Base-by-base conservation (phyloP, 64 coral and sea anemone genomes). In the Porites lutea region DNA sequence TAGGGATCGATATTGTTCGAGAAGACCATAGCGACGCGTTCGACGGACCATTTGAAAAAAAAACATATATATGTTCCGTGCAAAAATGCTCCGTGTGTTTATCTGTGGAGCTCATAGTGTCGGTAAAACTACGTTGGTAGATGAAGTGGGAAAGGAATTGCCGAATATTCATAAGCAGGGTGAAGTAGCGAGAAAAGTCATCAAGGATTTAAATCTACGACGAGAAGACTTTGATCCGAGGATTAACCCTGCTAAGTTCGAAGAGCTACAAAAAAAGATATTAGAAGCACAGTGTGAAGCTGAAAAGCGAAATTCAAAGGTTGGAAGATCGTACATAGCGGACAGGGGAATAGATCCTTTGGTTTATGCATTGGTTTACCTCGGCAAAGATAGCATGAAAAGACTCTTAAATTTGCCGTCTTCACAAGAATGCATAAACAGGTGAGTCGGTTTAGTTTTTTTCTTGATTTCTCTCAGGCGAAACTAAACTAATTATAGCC, bases 61-160 rank as follows among this genome's bases (percentile, higher is more conserved):
- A 9, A 57, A 57, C 54, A 2, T 55, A 55, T 55, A 55, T 57
- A 57, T 57, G 7, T 57, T 57, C 54, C 3, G 54, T 6, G 54
- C 54, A 4, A 37, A 37, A 37, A 90, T 91, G 83, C 59, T 88
- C 13, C 87, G 92, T n/a, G 87, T 99, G 45, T 99, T 94, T 75
- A 75, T 99, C 23, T 99, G 97, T 71, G 97, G 97, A 19, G 94
- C 97, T 37, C 97, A 99, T 68, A 99, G 97, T 58, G 88, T 90
- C 15, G 97, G 97, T 2, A 99, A 99, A 74, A 91, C 97, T 60
- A 99, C 97, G 10, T 83, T 99, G 21, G 88, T 88, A 12, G 46
- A 79, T 58, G 46, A 71, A 77, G 68, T 96, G 70, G 87, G 88
- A n/a, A 88, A 89, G 79, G 61, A 37, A 0, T 37, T 55, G 74